Evolutionary conservation across 1,140 invertebrate genomes (phyloP).

Genomic region (Drosophila pruinosa): DNA sequence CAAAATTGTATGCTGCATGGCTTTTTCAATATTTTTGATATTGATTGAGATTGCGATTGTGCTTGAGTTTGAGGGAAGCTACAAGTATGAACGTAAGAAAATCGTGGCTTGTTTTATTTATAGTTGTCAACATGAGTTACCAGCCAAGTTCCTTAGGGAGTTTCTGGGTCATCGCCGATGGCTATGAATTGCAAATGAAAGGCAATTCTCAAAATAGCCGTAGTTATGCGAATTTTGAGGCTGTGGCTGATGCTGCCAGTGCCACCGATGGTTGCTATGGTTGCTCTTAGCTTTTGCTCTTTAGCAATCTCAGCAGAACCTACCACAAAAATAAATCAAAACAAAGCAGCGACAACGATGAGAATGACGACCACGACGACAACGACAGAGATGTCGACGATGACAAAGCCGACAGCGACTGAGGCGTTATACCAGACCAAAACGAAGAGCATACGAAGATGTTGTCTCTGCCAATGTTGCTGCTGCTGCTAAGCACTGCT

Average conservation of each 20-base stretch:
- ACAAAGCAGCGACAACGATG: conserved; percentile 43
- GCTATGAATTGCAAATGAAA: conserved; percentile 52
- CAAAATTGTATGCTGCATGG: conserved; percentile 13
- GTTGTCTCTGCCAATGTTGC: conserved; percentile 9
- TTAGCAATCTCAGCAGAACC: conserved; percentile 66
- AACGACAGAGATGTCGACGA: neutral
- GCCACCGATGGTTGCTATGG: neutral
- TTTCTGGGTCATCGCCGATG: conserved; percentile 51
- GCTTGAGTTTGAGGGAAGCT: conserved; percentile 7
- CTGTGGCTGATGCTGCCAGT: conserved; percentile 18
- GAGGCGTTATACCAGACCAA: conserved; percentile 20
- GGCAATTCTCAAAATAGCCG: conserved; percentile 51
- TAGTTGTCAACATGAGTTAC: conserved; percentile 52
- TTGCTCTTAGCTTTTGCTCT: conserved; percentile 57
- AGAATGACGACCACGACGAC: neutral
- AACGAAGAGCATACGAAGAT: conserved; percentile 44
- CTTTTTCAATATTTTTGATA: neutral
- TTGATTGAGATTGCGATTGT: conserved; percentile 31
- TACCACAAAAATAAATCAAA: conserved; percentile 78
- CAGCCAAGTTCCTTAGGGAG: conserved; percentile 43
- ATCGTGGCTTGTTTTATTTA: conserved; percentile 41
- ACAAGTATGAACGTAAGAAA: conserved; percentile 31
- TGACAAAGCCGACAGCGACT: conserved; percentile 19
- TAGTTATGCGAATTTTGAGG: conserved; percentile 46
- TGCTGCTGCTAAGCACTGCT: neutral